Evolutionary conservation across 2,113 vertebrate species (phyloP).

Genomic region (Channa argus): DNA sequence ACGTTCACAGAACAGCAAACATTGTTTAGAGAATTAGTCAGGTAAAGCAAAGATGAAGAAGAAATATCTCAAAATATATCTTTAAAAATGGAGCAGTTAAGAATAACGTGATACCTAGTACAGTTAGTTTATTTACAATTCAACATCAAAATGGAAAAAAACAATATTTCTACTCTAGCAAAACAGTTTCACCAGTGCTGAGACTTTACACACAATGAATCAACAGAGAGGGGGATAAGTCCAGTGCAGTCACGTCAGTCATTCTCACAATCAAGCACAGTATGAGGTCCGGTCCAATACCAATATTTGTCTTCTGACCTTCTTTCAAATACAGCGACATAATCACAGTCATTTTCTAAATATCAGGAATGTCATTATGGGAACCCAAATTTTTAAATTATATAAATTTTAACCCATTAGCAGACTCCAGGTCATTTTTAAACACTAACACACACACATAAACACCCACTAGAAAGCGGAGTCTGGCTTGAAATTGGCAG

Average conservation of each 20-base stretch:
- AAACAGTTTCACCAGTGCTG: slow-evolving; percentile 86
- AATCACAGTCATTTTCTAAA: slow-evolving; percentile 55
- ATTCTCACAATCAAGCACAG: slow-evolving; percentile 71
- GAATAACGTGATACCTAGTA: slow-evolving; percentile 81
- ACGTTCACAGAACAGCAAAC: slow-evolving; percentile 89
- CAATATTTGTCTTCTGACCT: slow-evolving; percentile 48
- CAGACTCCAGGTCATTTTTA: slow-evolving; percentile 53
- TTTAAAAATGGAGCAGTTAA: slow-evolving; percentile 85
- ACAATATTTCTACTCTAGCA: slow-evolving; percentile 80
- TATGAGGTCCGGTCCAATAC: slow-evolving; percentile 73
- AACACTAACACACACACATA: slow-evolving; percentile 54
- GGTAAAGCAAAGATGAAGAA: slow-evolving; percentile 85
- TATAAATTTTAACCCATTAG: slow-evolving; percentile 50
- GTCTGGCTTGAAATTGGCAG: slow-evolving; percentile 66
- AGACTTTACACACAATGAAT: slow-evolving; percentile 80
- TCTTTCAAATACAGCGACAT: slow-evolving; percentile 60
- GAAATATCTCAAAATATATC: slow-evolving; percentile 87
- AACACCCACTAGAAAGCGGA: slow-evolving; percentile 59
- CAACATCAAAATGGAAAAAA: slow-evolving; percentile 84
- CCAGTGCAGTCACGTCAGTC: slow-evolving; percentile 67
- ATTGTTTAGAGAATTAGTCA: slow-evolving; percentile 83
- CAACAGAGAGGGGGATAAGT: slow-evolving; percentile 64
- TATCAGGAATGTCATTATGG: slow-evolving; percentile 50
- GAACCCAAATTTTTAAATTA: slow-evolving; percentile 53
- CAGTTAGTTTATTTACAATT: slow-evolving; percentile 80